Conservation (phyloP, 2,888 invertebrate species). For the Ormyrus pomaceus region DNA sequence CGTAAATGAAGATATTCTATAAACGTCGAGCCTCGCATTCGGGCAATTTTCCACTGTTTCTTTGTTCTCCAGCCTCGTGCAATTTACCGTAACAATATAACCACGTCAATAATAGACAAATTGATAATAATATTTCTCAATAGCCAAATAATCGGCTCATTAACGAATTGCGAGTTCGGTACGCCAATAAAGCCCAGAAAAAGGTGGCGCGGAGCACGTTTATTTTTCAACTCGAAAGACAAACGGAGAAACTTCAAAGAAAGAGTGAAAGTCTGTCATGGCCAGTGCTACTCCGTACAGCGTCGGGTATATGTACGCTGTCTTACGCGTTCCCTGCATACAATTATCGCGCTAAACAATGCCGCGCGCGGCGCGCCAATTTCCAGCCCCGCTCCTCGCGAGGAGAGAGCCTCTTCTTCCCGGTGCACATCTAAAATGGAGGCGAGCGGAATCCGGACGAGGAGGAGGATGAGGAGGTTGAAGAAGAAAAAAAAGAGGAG, state of each 20-base stretch:
- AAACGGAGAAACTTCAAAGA: conserved; percentile 42
- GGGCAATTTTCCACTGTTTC: too few relatives aligned
- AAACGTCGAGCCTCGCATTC: too few relatives aligned
- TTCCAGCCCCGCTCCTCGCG: not conserved
- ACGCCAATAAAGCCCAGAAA: too few relatives aligned
- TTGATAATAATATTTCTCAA: too few relatives aligned
- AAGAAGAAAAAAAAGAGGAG: not conserved
- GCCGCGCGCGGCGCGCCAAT: not conserved
- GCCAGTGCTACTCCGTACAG: conserved; percentile 1
- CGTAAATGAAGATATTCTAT: too few relatives aligned
- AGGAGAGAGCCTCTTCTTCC: not conserved
- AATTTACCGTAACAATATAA: too few relatives aligned
- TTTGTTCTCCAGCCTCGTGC: too few relatives aligned
- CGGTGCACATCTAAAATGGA: not conserved
- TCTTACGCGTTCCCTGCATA: not conserved
- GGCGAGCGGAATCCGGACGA: not conserved
- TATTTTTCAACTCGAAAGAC: conserved; percentile 41
- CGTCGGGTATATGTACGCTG: not conserved
- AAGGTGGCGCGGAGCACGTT: not conserved
- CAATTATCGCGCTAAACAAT: not conserved
- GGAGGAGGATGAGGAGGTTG: not conserved
- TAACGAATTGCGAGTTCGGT: too few relatives aligned
- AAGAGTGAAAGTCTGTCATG: conserved; percentile 56
- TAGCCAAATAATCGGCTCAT: too few relatives aligned
- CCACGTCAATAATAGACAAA: too few relatives aligned